phyloP scores from a whole-genome alignment of 2,113 vertebrate species.

The Helogale parvula region DNA sequence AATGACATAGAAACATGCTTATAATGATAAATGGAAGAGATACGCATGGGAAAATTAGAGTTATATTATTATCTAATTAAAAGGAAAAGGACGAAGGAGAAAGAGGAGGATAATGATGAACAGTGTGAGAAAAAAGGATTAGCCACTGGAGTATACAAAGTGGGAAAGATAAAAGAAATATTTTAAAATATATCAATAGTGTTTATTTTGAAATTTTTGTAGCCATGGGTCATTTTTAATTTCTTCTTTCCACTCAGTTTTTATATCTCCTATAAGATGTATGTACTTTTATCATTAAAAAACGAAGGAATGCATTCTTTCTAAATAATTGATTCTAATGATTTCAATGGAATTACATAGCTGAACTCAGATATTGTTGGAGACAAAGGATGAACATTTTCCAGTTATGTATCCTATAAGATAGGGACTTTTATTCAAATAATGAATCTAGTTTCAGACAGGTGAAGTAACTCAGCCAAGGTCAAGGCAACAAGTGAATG shows the following conservation, averaged over 20 bases:
- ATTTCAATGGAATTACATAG: not conserved
- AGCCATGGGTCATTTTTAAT: not conserved
- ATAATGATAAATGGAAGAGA: not conserved
- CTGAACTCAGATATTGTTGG: not conserved
- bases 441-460: not conserved
- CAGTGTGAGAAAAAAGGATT: not conserved
- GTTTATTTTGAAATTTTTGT: not conserved
- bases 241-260: not conserved
- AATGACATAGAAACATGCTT: not conserved
- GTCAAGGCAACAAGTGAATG: not conserved
- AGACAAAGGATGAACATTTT: not conserved
- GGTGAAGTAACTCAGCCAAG: not conserved
- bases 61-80: not conserved
- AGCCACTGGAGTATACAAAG: not conserved
- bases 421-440: not conserved
- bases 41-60: not conserved
- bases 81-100: not conserved
- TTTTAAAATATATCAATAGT: not conserved
- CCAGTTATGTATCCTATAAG: not conserved
- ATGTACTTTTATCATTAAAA: not conserved
- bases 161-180: not conserved
- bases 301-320: not conserved
- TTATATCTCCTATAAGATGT: not conserved
- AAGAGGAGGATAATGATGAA: not conserved
- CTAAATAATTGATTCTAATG: not conserved